Percentiles rank a stretch among this genome's conserved stretches.
phyloP scores from a whole-genome alignment of 2,113 vertebrate species.

The Alexandromys fortis region DNA sequence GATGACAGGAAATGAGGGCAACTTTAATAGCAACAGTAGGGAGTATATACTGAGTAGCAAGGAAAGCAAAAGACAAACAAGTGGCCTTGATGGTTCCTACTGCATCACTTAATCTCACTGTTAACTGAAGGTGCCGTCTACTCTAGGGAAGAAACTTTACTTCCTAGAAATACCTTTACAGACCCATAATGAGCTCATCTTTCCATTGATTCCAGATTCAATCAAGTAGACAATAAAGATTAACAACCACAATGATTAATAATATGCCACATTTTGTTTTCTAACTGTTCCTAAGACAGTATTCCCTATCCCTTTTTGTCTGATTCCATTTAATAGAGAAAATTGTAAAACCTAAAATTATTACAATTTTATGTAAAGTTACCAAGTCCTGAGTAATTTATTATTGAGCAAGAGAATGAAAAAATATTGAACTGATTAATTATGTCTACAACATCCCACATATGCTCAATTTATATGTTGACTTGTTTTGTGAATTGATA shows the following conservation, averaged over 20 bases:
- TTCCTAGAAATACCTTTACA: background rate
- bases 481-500: background rate
- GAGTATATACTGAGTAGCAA: background rate
- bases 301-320: fast-evolving
- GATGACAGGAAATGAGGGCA: background rate
- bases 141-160: background rate
- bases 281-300: background rate
- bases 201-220: background rate
- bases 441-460: background rate
- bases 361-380: background rate
- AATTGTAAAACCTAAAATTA: background rate
- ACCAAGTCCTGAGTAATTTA: background rate
- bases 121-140: background rate
- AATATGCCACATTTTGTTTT: background rate
- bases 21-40: background rate
- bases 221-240: background rate
- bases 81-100: background rate
- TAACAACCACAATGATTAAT: background rate
- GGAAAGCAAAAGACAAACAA: background rate
- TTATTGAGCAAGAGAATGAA: background rate
- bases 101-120: background rate
- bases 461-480: background rate
- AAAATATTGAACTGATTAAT: background rate
- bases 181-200: background rate
- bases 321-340: background rate